Conservation (phyloP, 1,140 invertebrate species). For the Stegodyphus dumicola region DNA sequence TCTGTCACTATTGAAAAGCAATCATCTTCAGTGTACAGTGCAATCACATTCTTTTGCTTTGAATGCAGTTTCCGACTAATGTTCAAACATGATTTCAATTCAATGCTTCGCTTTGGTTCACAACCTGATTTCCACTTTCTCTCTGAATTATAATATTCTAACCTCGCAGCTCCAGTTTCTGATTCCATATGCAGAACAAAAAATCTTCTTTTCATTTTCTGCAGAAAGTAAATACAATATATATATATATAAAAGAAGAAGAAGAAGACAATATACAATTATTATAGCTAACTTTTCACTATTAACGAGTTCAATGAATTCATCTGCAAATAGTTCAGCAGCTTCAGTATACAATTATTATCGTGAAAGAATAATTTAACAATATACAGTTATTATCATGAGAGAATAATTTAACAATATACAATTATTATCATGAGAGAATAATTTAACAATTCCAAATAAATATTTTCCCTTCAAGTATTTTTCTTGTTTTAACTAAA, state of each 20-base stretch:
- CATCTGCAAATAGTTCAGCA: neutral
- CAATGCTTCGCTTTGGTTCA: constrained; percentile 80
- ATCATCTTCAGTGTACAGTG: constrained; percentile 88
- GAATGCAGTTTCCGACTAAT: constrained; percentile 81
- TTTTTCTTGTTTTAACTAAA: too few relatives aligned
- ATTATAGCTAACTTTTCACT: neutral
- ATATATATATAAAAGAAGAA: too few relatives aligned
- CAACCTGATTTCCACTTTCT: constrained; percentile 84
- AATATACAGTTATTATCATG: neutral
- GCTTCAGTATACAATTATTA: neutral
- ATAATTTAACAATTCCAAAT: too few relatives aligned
- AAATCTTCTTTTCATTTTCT: constrained; percentile 87
- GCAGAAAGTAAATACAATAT: constrained; percentile 64
- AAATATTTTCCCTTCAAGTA: too few relatives aligned
- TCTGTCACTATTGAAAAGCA: constrained; percentile 86
- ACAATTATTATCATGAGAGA: too few relatives aligned
- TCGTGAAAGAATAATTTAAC: neutral
- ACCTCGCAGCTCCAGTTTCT: constrained; percentile 76
- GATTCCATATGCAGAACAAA: constrained; percentile 80
- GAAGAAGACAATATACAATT: constrained; percentile 28
- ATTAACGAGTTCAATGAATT: neutral
- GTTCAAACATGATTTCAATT: constrained; percentile 88
- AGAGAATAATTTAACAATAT: neutral
- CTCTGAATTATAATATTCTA: constrained; percentile 93
- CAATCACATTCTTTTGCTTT: constrained; percentile 87